Percentiles rank a stretch among this genome's conserved stretches.
phyloP scores from a whole-genome alignment of 1,140 invertebrate species.

The Holcopasites calliopsidis region DNA sequence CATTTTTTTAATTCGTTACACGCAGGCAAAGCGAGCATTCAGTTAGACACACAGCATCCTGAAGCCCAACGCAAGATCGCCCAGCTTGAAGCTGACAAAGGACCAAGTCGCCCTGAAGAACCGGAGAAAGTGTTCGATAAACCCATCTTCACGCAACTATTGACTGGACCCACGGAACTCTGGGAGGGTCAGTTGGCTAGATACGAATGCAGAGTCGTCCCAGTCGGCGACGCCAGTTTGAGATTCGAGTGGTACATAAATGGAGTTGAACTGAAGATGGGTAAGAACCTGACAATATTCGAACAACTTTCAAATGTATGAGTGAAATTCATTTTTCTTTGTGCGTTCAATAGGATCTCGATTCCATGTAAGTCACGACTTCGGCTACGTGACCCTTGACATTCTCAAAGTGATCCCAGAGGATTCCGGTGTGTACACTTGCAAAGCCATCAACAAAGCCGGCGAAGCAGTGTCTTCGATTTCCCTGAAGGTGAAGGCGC shows the following conservation, averaged over 20 bases:
- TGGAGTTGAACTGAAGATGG: conserved; percentile 94
- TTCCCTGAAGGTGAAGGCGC: conserved; percentile 91
- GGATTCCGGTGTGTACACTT: conserved; percentile 96
- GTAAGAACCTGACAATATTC: conserved; percentile 80
- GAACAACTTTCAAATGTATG: no score
- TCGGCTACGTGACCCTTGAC: conserved; percentile 96
- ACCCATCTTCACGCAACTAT: conserved; percentile 94
- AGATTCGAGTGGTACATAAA: conserved; percentile 97
- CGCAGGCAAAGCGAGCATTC: conserved; percentile 91
- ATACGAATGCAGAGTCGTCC: conserved; percentile 97
- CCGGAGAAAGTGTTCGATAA: conserved; percentile 92
- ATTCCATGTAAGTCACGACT: conserved; percentile 94
- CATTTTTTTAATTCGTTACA: conserved; percentile 50
- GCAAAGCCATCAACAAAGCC: conserved; percentile 93
- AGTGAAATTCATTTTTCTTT: no score
- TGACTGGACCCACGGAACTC: conserved; percentile 93
- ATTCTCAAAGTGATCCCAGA: conserved; percentile 93
- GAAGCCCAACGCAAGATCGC: conserved; percentile 96
- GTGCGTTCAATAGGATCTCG: conserved; percentile 90
- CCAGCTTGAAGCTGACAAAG: conserved; percentile 91
- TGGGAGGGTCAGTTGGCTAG: conserved; percentile 97
- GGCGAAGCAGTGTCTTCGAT: conserved; percentile 95
- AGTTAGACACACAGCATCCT: conserved; percentile 95
- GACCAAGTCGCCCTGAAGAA: conserved; percentile 83
- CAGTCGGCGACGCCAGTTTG: conserved; percentile 94